Evolutionary conservation across 2,888 invertebrate genomes (phyloP), one percentile per base, ranked within the genome.

Genomic region (Neuroscelio doddi): DNA sequence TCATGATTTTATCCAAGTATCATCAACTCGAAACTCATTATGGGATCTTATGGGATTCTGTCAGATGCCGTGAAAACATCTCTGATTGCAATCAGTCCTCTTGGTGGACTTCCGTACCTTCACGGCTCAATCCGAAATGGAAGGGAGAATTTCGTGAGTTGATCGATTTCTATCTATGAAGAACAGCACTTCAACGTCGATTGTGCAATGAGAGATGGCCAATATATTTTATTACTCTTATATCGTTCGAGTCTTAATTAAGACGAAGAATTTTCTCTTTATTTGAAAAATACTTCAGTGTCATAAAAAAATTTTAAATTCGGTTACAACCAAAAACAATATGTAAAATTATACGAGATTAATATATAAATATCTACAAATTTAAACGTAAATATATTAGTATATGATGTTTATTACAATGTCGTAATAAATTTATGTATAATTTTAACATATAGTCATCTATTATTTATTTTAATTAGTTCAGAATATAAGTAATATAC

Each of bases 21-120:
- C 68, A 66, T 75, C 67, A 64, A 69, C 58, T 57, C 44, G 65
- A 68, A 73, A 74, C 72, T 75, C 73, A 72, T 74, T 68, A 66
- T 68, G 64, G 63, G 58, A 73, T 74, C 72, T 74, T 69, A 65
- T 68, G 64, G 63, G 58, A 57, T 64, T 62, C 36, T 44, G 61
- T 58, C 45, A 27, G 65, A 36, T 45, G 49, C 36, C 51, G 29
- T 69, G 70, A 75, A 78, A 80, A 75, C 70, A 71, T 69, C 57
- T 62, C 73, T 80, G 80, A 81, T 82, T 82, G 80, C 78, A 81
- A 81, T 80, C 81, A 81, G 70, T 69, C 70, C 75, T 74, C 72
- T 76, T 72, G 70, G 67, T 66, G 65, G 71, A 77, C 72, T 79
- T 78, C 77, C 79, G 75, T 71, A 50, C 72, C n/a, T 73, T 50